Base-by-base conservation (phyloP, 2,113 vertebrate genomes). In the Brachyhypopomus gauderio region DNA sequence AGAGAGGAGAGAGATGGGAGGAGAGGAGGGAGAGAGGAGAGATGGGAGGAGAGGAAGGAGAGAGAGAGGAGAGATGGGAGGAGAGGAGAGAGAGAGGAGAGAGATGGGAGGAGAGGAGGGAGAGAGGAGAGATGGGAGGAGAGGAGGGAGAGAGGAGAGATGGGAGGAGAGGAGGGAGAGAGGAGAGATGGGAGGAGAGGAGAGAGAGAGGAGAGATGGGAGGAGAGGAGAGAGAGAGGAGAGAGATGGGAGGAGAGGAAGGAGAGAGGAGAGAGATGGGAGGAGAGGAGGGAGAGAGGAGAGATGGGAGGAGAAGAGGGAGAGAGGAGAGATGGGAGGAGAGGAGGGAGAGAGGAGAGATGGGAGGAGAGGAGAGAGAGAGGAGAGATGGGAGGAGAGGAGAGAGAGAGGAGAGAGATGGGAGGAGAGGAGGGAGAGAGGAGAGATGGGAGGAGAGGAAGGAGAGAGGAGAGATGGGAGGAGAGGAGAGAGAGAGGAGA, bases 221-320 rank as follows among this genome's bases (percentile, higher is more conserved):
- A 76, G 72, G 70, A 77, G 69, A 86, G 77, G 80, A 83, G 66
- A 20, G 81, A 7, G 72, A 27, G 71, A 56, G 20, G 6, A 30
- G 30, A n/a, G n/a, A 30, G 30, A 30, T 30, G 52, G 34, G 25
- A 36, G 63, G 71, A 67, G 63, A 79, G 64, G 86, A 67, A 78
- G 80, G 30, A 17, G 8, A 30, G 19, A 25, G 23, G 25, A 27
- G 30, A 14, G 16, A 5, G 6, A n/a, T n/a, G n/a, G n/a, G n/a
- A n/a, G 16, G 63, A 19, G 78, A 55, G 48, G 64, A 83, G 56
- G 74, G 60, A 75, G 76, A 76, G 34, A 56, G 25, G 45, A 17
- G 7, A 27, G n/a, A n/a, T 23, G 23, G 60, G 63, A 36, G 12
- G 4, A 22, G 70, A 55, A 0, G 22, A 27, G 27, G 16, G n/a